Percentiles rank a stretch among this genome's conserved stretches.
Conservation (phyloP, 2,113 vertebrate genomes). For the Syngnathus floridae region DNA sequence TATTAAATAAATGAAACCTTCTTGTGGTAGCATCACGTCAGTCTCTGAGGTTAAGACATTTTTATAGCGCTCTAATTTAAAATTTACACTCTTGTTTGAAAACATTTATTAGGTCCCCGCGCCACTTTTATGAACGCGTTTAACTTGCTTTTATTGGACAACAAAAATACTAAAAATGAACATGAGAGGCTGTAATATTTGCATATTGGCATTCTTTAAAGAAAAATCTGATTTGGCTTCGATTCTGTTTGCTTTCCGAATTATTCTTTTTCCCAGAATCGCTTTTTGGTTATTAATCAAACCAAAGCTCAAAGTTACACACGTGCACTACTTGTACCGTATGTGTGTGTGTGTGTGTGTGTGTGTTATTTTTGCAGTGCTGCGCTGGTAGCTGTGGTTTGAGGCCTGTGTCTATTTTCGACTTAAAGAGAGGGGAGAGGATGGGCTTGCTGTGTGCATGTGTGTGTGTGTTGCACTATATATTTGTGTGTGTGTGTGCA, state of each 20-base stretch:
- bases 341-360: conserved; percentile 3
- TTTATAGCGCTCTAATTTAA: too few relatives aligned
- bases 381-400: conserved; percentile 61
- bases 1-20: too few relatives aligned
- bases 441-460: conserved; percentile 32
- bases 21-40: too few relatives aligned
- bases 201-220: too few relatives aligned
- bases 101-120: too few relatives aligned
- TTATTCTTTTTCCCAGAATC: neutral
- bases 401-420: conserved; percentile 53
- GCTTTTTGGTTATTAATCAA: neutral
- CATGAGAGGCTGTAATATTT: too few relatives aligned
- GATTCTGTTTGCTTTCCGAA: neutral
- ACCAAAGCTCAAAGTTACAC: neutral
- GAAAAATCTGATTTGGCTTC: neutral
- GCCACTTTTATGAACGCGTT: too few relatives aligned
- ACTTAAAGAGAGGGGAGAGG: conserved; percentile 59
- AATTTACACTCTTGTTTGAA: too few relatives aligned
- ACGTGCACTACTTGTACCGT: neutral
- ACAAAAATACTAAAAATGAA: neutral
- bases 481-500: neutral
- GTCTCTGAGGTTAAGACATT: too few relatives aligned
- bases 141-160: neutral
- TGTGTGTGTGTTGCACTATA: conserved; percentile 5
- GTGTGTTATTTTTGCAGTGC: conserved; percentile 51